Conservation (phyloP, 2,797 vertebrate species). For the Champsocephalus gunnari region DNA sequence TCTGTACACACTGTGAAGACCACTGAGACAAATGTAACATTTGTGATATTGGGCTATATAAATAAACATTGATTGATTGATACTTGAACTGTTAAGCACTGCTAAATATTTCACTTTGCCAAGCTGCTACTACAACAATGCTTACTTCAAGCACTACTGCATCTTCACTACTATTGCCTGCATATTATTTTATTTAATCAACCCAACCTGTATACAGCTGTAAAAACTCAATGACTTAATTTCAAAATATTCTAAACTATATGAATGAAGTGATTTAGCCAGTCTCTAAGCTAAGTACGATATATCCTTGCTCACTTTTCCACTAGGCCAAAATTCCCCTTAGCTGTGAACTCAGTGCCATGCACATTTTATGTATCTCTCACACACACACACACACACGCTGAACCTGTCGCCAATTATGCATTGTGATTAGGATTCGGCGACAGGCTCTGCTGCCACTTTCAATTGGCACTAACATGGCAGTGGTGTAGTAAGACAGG, state of each 20-base stretch:
- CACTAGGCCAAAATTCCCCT: background rate
- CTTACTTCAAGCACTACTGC: slow-evolving; percentile 1
- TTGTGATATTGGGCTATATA: too few species aligned
- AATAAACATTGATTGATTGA: too few species aligned
- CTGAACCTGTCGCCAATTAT: slow-evolving; percentile 60
- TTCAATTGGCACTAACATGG: slow-evolving; percentile 78
- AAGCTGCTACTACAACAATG: background rate
- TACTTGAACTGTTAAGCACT: slow-evolving; percentile 15
- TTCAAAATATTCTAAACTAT: background rate
- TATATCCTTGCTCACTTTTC: slow-evolving; percentile 8
- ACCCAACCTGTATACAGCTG: background rate
- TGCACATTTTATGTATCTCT: slow-evolving; percentile 8
- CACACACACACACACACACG: slow-evolving; percentile 16
- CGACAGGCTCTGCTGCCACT: slow-evolving; percentile 71
- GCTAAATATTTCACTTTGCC: background rate
- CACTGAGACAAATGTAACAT: too few species aligned
- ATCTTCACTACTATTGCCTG: slow-evolving; percentile 11
- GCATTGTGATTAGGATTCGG: slow-evolving; percentile 75
- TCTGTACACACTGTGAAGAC: too few species aligned
- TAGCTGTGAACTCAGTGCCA: background rate
- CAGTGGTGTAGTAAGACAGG: slow-evolving; percentile 70
- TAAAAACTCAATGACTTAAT: background rate
- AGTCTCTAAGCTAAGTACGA: slow-evolving; percentile 8
- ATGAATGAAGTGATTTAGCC: background rate
- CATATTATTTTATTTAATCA: slow-evolving; percentile 19